A percentile compares a stretch with the other conserved stretches of the same genome.
Evolutionary conservation across 2,113 vertebrate genomes (phyloP).

Genomic region (Gulo gulo): DNA sequence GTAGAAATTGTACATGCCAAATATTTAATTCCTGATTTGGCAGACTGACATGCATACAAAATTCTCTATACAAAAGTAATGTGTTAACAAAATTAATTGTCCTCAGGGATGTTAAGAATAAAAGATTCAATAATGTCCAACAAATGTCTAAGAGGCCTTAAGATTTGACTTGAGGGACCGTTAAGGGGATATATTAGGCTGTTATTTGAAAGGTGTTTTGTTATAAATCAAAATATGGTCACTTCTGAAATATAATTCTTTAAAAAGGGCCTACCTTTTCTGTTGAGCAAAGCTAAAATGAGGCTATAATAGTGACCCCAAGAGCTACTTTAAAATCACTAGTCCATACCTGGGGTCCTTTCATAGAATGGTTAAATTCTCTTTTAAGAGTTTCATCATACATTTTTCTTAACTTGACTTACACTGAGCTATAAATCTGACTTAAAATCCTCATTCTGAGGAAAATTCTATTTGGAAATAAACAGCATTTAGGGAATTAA

Average conservation of each 20-base stretch:
- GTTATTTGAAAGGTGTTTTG: not conserved
- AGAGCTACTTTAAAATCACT: not conserved
- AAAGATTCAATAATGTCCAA: not conserved
- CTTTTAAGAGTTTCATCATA: not conserved
- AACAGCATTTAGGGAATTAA: not conserved
- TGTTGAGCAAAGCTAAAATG: not conserved
- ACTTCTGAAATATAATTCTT: not conserved
- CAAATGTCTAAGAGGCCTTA: not conserved
- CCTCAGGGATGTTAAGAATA: not conserved
- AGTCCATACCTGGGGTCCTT: not conserved
- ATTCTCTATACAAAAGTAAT: not conserved
- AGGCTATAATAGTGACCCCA: not conserved
- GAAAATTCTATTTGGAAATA: slow-evolving; percentile 5
- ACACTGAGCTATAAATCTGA: not conserved
- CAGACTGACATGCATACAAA: not conserved
- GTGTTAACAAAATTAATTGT: not conserved
- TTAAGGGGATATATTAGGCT: not conserved
- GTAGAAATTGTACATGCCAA: not conserved
- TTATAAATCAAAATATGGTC: not conserved
- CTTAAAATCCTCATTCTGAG: not conserved
- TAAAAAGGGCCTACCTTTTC: not conserved
- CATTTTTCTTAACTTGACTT: not conserved
- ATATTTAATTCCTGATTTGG: not conserved
- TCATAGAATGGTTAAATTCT: not conserved
- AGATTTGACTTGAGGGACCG: not conserved